Evolutionary conservation across 2,797 vertebrate species (phyloP), one percentile per base, ranked within the genome.

Genomic region (Coregonus sp.): DNA sequence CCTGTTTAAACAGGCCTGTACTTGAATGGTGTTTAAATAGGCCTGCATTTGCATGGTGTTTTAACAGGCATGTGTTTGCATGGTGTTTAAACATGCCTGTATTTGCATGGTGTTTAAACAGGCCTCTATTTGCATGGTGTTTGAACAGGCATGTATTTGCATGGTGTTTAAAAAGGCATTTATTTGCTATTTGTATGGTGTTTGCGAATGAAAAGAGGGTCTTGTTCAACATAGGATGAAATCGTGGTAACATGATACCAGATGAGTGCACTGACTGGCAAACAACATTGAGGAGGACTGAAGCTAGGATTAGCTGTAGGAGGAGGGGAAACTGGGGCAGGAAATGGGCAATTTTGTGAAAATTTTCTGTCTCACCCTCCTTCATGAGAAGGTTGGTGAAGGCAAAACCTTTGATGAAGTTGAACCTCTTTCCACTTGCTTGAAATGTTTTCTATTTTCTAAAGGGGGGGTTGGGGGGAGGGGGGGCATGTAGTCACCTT

Each of bases 201-300:
- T 74, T 40, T 70, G 18, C 66, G 47, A 1, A 50, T 20, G 29
- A 52, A 51, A 14, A 25, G 63, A 78, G 51, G 4, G 20, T 9
- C 47, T 35, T 40, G n/a, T 50, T 47, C 35, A 31, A 15, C 0
- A 29, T 15, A 51, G 73, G n/a, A 4, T 47, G 20, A 40, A 74
- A 37, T 65, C 20, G 0, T 65, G 73, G 35, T 15, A 50, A 37
- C 37, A 40, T 51, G 59, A 66, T 74, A 67, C 50, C 73, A 75
- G 5, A 11, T 16, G 61, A 47, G 56, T 69, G 35, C 56, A 61
- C 18, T 14, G 68, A 40, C 35, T 70, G 68, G 68, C 35, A 70
- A 67, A 11, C 20, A n/a, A n/a, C 18, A 50, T 50, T n/a, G 16
- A 35, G 16, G 37, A 50, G 73, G 20, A 47, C 9, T 29, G 47